Evolutionary conservation across 2,797 vertebrate genomes (phyloP).

Genomic region (Chrosomus eos): DNA sequence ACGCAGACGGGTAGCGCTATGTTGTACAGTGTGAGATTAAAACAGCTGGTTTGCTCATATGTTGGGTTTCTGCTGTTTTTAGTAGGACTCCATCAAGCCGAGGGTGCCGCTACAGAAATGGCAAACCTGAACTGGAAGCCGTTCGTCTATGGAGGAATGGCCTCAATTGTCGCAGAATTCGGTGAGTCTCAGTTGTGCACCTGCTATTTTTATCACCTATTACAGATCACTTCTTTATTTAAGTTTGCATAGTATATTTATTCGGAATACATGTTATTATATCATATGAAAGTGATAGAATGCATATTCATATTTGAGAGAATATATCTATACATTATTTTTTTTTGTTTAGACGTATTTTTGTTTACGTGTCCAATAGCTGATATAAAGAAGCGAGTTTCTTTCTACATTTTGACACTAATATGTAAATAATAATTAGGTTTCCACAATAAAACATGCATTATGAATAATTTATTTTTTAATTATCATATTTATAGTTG

Average conservation of each 20-base stretch:
- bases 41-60: constrained; percentile 73
- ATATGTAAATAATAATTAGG: background rate
- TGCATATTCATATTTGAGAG: background rate
- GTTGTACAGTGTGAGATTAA: constrained; percentile 69
- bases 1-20: constrained; percentile 68
- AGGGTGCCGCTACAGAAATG: constrained; percentile 84
- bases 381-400: background rate
- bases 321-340: background rate
- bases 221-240: background rate
- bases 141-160: constrained; percentile 95
- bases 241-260: background rate
- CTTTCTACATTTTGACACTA: background rate
- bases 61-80: constrained; percentile 75
- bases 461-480: background rate
- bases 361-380: background rate
- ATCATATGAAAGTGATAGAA: background rate
- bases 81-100: constrained; percentile 80
- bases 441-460: background rate
- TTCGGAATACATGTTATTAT: background rate
- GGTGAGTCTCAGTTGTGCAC: constrained; percentile 74
- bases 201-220: constrained; percentile 24
- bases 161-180: constrained; percentile 95
- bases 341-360: background rate
- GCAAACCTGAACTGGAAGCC: constrained; percentile 93
- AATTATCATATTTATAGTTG: background rate